Conservation (phyloP, 2,113 vertebrate species). For the Penelope pileata region DNA sequence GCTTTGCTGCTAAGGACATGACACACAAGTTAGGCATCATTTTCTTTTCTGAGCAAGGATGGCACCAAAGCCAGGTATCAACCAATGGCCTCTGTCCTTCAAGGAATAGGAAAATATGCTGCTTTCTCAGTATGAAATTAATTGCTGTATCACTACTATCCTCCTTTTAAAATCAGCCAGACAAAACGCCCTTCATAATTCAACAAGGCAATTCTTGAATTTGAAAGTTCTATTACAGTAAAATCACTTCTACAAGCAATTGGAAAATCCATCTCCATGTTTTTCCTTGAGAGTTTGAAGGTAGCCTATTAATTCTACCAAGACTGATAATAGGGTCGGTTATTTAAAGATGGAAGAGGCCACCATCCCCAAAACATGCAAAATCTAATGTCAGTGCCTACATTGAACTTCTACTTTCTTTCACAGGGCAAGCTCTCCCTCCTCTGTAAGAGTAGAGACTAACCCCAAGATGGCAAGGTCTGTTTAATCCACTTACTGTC, state of each 20-base stretch:
- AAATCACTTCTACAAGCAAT: not conserved
- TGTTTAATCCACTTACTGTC: conserved; percentile 89
- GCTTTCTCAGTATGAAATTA: not conserved
- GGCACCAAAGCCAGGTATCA: not conserved
- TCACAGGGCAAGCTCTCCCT: not conserved
- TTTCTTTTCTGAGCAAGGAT: not conserved
- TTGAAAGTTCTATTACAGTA: not conserved
- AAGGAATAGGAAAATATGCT: not conserved
- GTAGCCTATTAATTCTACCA: not conserved
- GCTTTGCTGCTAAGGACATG: not conserved
- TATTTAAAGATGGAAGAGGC: not conserved
- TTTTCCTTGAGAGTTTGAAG: not conserved
- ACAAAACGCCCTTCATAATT: not conserved
- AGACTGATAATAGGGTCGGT: not conserved
- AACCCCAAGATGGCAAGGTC: not conserved
- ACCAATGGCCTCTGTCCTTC: not conserved
- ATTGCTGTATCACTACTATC: not conserved
- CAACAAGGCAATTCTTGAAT: not conserved
- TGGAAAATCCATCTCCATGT: not conserved
- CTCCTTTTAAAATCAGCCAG: not conserved
- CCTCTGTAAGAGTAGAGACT: not conserved
- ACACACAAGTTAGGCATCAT: not conserved
- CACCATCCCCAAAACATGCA: not conserved
- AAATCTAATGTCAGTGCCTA: not conserved
- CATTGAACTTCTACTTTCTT: not conserved